Percentiles rank a stretch among this genome's conserved stretches.
Evolutionary conservation across 1,140 invertebrate genomes (phyloP).

Genomic region (Anthonomus grandis): DNA sequence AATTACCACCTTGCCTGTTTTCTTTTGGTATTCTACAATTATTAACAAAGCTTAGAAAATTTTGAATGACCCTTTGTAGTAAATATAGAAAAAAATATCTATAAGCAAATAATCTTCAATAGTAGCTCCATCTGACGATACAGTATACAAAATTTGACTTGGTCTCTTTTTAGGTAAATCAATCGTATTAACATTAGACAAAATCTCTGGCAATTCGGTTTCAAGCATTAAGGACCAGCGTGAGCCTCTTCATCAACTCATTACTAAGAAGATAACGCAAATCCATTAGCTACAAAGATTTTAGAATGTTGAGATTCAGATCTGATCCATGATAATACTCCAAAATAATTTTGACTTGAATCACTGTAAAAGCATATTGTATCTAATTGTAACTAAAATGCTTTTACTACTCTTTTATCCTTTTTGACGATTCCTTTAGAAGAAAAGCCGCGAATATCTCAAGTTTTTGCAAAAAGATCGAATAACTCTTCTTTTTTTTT

Average conservation of each 20-base stretch:
- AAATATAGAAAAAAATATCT: too few relatives aligned
- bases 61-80: too few relatives aligned
- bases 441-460: conserved; percentile 39
- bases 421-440: conserved; percentile 28
- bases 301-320: conserved; percentile 38
- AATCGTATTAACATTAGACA: not conserved
- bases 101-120: too few relatives aligned
- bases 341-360: too few relatives aligned
- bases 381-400: conserved; percentile 32
- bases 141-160: too few relatives aligned
- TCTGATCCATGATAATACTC: conserved; percentile 45
- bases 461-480: conserved; percentile 22
- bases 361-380: conserved; percentile 40
- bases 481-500: too few relatives aligned
- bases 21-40: too few relatives aligned
- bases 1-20: too few relatives aligned
- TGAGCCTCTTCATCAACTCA: conserved; percentile 31
- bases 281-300: conserved; percentile 47
- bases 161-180: not conserved
- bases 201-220: not conserved
- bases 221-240: conserved; percentile 9
- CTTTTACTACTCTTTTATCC: conserved; percentile 12
- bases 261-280: conserved; percentile 38
- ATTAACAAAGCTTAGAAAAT: too few relatives aligned
- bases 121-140: too few relatives aligned